Evolutionary conservation across 2,113 vertebrate species (phyloP).

Genomic region (Bos taurus): ARS-UCD2.0 NC_037328.1:56437001-56437500

Average conservation of each 20-base stretch:
- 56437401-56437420: not conserved
- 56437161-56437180: not conserved
- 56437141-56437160: not conserved
- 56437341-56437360: conserved; percentile 30
- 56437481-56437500: not conserved
- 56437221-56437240: not conserved
- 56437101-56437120: not conserved
- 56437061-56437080: not conserved
- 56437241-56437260: not conserved
- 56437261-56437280: not conserved
- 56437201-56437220: not conserved
- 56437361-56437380: conserved; percentile 45
- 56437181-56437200: not conserved
- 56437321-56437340: not conserved
- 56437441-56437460: not conserved
- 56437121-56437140: not conserved
- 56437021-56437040: not conserved
- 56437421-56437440: not conserved
- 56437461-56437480: conserved; percentile 3
- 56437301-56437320: not conserved
- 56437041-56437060: not conserved
- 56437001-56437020: not conserved
- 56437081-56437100: not conserved
- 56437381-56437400: conserved; percentile 54
- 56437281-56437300: not conserved